Percentiles rank a stretch among this genome's conserved stretches.
These are phyloP conservation scores for Platycheirus albimanus DNA, from an alignment of 2,888 invertebrate species.

Conservation along the genomic window DNA sequence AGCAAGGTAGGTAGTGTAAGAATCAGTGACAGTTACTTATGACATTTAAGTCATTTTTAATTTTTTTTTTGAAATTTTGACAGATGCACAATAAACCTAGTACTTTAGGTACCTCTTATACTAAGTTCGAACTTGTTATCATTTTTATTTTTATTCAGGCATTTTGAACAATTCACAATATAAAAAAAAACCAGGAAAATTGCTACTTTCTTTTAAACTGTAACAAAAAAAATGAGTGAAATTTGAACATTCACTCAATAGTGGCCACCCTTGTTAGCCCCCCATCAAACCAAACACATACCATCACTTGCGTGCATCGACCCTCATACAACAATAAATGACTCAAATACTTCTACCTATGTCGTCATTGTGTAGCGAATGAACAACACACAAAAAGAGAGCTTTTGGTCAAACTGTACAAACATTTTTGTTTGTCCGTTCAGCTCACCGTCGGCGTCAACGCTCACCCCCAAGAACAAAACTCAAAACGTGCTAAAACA, in stretches of 20 bases:
- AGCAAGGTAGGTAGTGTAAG: too few relatives aligned
- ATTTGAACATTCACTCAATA: slow-evolving; percentile 4
- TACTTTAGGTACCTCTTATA: too few relatives aligned
- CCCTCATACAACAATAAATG: slow-evolving; percentile 9
- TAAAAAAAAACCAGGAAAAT: too few relatives aligned
- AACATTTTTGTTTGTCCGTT: slow-evolving; percentile 15
- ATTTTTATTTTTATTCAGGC: too few relatives aligned
- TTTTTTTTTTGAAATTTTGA: too few relatives aligned
- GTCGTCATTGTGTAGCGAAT: slow-evolving; percentile 16
- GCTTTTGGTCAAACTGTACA: slow-evolving; percentile 31
- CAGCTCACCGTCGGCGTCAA: neutral
- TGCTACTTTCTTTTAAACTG: too few relatives aligned
- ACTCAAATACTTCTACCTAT: slow-evolving; percentile 20
- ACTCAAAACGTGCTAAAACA: neutral
- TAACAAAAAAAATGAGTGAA: slow-evolving; percentile 1
- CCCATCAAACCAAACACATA: neutral
- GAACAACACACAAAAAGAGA: neutral
- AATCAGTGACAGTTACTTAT: too few relatives aligned
- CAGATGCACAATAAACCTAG: too few relatives aligned
- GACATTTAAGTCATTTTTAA: too few relatives aligned
- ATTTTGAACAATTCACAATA: too few relatives aligned
- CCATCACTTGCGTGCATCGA: slow-evolving; percentile 15
- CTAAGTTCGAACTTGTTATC: too few relatives aligned
- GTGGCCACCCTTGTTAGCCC: slow-evolving; percentile 10
- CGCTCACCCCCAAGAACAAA: neutral